Base-by-base conservation (phyloP, 2,888 invertebrate genomes). In the Icerya purchasi region DNA sequence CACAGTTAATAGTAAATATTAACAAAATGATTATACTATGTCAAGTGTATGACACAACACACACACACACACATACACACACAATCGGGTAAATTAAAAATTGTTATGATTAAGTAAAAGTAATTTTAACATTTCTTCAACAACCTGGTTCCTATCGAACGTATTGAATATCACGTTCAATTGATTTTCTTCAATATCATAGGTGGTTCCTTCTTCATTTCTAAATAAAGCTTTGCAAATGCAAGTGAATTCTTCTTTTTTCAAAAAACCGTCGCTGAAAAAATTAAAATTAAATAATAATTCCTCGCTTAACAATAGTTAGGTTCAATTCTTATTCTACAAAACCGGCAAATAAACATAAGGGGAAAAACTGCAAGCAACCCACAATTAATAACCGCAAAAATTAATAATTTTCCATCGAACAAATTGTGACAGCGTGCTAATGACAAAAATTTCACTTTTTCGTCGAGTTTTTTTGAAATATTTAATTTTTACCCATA, bases 221-320 rank as follows among this genome's bases (percentile, higher is more conserved):
- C 89, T 81, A 73, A 91, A 90, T 58, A 91, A 72, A 0, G 89
- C 87, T 65, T 86, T 82, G 71, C 87, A 88, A 69, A 91, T 81
- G 62, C 85, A 74, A 20, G 81, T 78, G 71, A 90, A 90, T 73
- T 90, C 89, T 1, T 78, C 76, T 58, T 83, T 71, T 68, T 81
- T 84, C 65, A 90, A 72, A 66, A 79, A 81, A 62, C 85, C 87
- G 72, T 90, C 89, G 52, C 85, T 86, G 69, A 24, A 72, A 70
- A 24, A 59, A 21, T 2, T 19, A 55, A 23, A 8, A 54, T 57
- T 58, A 57, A 58, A 60, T n/a, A n/a, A n/a, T n/a, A n/a, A n/a
- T n/a, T n/a, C n/a, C n/a, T n/a, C n/a, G n/a, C n/a, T n/a, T n/a
- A n/a, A n/a, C n/a, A n/a, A n/a, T n/a, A n/a, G n/a, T n/a, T n/a